phyloP scores from a whole-genome alignment of 2,888 invertebrate genomes.

The Torymus tubicola region DNA sequence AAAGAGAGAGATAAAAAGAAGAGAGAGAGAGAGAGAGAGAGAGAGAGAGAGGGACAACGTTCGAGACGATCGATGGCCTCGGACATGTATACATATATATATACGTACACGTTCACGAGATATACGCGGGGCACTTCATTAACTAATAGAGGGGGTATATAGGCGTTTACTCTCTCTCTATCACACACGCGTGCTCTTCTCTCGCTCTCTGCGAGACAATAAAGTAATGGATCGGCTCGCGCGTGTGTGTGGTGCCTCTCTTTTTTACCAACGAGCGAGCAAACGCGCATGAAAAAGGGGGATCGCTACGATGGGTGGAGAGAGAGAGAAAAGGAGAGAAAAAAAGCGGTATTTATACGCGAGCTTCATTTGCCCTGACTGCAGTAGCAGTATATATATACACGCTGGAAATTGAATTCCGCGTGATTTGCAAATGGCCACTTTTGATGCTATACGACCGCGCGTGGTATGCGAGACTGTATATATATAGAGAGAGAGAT shows the following conservation, averaged over 20 bases:
- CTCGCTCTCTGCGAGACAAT: constrained; percentile 43
- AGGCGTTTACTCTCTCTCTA: too few relatives aligned
- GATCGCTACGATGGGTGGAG: neutral
- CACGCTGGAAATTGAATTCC: constrained; percentile 51
- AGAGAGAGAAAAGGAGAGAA: neutral
- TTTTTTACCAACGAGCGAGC: constrained; percentile 26
- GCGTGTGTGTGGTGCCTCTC: neutral
- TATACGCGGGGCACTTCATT: constrained; percentile 43
- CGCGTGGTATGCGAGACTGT: too few relatives aligned
- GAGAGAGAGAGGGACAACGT: too few relatives aligned
- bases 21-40: too few relatives aligned
- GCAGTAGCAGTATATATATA: constrained; percentile 2
- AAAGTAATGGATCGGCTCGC: constrained; percentile 56
- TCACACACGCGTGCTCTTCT: neutral
- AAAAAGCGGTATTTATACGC: constrained; percentile 49
- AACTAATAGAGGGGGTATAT: constrained; percentile 55
- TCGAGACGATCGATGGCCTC: constrained; percentile 39
- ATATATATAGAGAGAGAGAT: too few relatives aligned
- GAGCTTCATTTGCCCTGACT: constrained; percentile 56
- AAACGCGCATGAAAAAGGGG: constrained; percentile 47
- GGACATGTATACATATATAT: constrained; percentile 5
- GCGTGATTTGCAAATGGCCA: constrained; percentile 55
- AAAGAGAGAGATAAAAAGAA: too few relatives aligned
- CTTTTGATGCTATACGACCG: constrained; percentile 37
- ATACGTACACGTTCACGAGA: neutral